Percentiles rank a stretch among this genome's conserved stretches.
Conservation (phyloP, 2,113 vertebrate genomes). For the Chinchilla lanigera region DNA sequence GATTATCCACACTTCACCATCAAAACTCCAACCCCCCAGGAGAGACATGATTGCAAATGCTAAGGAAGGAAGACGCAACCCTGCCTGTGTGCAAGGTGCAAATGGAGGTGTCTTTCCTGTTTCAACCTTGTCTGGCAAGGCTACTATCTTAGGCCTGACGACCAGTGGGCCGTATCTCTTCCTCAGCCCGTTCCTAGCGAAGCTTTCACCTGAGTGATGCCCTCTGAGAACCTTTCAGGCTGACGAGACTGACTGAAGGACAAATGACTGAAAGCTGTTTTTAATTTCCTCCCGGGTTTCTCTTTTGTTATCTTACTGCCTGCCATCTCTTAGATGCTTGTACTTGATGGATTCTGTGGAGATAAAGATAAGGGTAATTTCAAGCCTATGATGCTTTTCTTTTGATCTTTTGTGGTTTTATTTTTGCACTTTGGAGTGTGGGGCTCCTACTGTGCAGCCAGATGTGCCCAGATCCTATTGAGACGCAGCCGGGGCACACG, state of each 20-base stretch:
- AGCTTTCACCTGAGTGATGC: slow-evolving; percentile 61
- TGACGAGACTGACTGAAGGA: slow-evolving; percentile 75
- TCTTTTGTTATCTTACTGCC: slow-evolving; percentile 79
- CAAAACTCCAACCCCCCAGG: slow-evolving; percentile 38
- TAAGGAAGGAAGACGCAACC: neutral
- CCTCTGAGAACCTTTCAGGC: slow-evolving; percentile 72
- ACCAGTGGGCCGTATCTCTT: slow-evolving; percentile 60
- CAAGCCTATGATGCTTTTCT: slow-evolving; percentile 82
- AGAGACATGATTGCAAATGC: neutral
- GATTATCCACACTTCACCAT: slow-evolving; percentile 30
- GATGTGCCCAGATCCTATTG: slow-evolving; percentile 87
- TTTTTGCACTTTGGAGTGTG: slow-evolving; percentile 86
- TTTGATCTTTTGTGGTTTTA: slow-evolving; percentile 85
- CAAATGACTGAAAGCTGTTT: slow-evolving; percentile 80
- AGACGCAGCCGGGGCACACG: slow-evolving; percentile 82
- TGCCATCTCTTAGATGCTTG: slow-evolving; percentile 79
- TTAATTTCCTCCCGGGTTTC: slow-evolving; percentile 83
- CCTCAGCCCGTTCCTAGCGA: slow-evolving; percentile 41
- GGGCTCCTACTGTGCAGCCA: slow-evolving; percentile 86
- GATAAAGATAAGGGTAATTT: slow-evolving; percentile 86
- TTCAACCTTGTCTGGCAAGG: neutral
- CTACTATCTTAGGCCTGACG: slow-evolving; percentile 57
- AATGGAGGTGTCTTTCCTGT: slow-evolving; percentile 36
- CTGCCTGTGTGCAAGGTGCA: neutral
- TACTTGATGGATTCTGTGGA: slow-evolving; percentile 82